Evolutionary conservation across 2,888 invertebrate genomes (phyloP).

Genomic region (Drosophila meridiana): DNA sequence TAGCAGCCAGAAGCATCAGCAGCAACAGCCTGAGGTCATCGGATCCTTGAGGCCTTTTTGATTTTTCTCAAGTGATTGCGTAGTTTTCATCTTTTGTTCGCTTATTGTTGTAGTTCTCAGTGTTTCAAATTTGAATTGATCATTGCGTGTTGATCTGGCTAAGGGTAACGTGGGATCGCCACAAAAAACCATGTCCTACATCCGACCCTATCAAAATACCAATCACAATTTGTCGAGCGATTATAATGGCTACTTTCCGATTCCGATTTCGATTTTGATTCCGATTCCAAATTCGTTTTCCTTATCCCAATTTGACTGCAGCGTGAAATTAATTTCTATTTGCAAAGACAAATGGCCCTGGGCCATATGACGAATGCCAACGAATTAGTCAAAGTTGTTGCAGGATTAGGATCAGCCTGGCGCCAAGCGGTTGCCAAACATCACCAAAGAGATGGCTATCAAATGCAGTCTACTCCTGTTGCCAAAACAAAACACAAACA

Average conservation of each 20-base stretch:
- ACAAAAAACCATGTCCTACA: constrained; percentile 3
- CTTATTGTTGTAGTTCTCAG: constrained; percentile 68
- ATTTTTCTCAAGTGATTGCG: constrained; percentile 83
- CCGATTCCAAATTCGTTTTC: constrained; percentile 3
- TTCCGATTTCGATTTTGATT: constrained; percentile 38
- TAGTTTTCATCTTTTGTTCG: constrained; percentile 74
- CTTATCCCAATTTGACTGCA: constrained; percentile 19
- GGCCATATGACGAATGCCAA: constrained; percentile 48
- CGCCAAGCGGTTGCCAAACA: constrained; percentile 60
- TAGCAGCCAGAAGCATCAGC: constrained; percentile 34
- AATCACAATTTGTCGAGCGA: constrained; percentile 79
- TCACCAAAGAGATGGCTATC: constrained; percentile 65
- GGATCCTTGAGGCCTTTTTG: constrained; percentile 66
- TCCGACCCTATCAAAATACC: constrained; percentile 68
- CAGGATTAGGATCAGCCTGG: constrained; percentile 38
- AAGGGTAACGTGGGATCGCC: constrained; percentile 71
- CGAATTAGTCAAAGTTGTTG: constrained; percentile 44
- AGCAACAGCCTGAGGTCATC: constrained; percentile 62
- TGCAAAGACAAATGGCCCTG: constrained; percentile 30
- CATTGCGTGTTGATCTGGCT: constrained; percentile 67
- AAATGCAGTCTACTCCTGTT: constrained; percentile 52
- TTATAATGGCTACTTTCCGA: constrained; percentile 80
- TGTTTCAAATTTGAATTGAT: constrained; percentile 81
- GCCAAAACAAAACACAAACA: constrained; percentile 69
- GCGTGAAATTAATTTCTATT: constrained; percentile 68